Conservation (phyloP, 2,888 invertebrate genomes). For the Lasius fuliginosus region DNA sequence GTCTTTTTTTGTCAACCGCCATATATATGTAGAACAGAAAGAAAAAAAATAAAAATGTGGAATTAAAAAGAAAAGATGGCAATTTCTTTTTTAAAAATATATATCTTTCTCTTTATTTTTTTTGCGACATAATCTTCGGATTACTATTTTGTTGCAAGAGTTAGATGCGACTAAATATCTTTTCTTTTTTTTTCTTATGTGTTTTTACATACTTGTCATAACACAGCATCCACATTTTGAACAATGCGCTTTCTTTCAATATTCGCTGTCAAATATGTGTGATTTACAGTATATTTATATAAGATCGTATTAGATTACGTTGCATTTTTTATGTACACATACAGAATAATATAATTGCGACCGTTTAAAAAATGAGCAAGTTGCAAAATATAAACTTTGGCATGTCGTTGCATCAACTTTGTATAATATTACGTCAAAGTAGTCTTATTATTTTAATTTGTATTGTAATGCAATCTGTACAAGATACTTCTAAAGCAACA, state of each 20-base stretch:
- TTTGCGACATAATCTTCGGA: conserved; percentile 79
- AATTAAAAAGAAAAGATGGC: conserved; percentile 64
- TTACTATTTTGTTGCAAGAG: conserved; percentile 74
- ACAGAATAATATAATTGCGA: conserved; percentile 64
- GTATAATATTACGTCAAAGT: conserved; percentile 68
- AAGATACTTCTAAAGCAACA: conserved; percentile 66
- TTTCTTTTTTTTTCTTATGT: conserved; percentile 63
- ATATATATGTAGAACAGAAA: conserved; percentile 52
- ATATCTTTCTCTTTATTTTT: conserved; percentile 81
- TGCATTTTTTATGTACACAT: conserved; percentile 77
- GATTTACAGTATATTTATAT: conserved; percentile 71
- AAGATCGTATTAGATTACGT: conserved; percentile 73
- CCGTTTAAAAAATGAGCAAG: conserved; percentile 68
- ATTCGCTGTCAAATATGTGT: conserved; percentile 60
- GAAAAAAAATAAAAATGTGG: conserved; percentile 70
- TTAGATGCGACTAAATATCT: conserved; percentile 74
- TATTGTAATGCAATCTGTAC: conserved; percentile 65
- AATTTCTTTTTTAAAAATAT: conserved; percentile 83
- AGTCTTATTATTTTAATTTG: conserved; percentile 61
- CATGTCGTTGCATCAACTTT: conserved; percentile 72
- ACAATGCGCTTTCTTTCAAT: conserved; percentile 70
- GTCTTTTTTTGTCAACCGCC: conserved; percentile 22
- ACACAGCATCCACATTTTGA: conserved; percentile 72
- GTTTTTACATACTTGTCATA: conserved; percentile 75
- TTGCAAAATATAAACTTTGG: conserved; percentile 74